phyloP scores from a whole-genome alignment of 2,113 vertebrate genomes.

The Labeo catla region DNA sequence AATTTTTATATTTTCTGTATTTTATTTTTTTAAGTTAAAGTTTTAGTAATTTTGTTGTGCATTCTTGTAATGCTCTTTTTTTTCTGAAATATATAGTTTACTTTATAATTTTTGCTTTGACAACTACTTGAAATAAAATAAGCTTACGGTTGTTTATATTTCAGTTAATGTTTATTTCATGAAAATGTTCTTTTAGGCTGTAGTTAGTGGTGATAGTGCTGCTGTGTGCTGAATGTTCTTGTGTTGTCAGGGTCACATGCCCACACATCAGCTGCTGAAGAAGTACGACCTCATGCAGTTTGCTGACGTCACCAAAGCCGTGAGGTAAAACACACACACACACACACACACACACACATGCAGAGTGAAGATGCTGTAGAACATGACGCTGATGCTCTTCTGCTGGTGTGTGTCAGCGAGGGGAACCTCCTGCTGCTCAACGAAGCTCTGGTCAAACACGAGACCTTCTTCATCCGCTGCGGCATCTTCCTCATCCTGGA shows the following conservation, averaged over 20 bases:
- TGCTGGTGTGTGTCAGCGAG: constrained; percentile 75
- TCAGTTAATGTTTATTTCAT: too few relatives aligned
- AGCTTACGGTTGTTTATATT: too few relatives aligned
- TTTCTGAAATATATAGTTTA: too few relatives aligned
- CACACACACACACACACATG: too few relatives aligned
- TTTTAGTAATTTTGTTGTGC: too few relatives aligned
- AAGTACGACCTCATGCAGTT: constrained; percentile 98
- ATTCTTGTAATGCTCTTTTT: too few relatives aligned
- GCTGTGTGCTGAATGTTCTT: not conserved
- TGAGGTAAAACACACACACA: constrained; percentile 76
- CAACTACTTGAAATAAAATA: too few relatives aligned
- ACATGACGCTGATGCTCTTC: not conserved
- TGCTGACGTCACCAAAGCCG: constrained; percentile 90
- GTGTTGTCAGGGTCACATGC: constrained; percentile 91
- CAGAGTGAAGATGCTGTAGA: not conserved
- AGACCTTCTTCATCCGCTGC: constrained; percentile 97
- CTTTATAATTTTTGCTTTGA: too few relatives aligned
- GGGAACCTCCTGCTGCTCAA: constrained; percentile 93
- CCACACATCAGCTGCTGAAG: constrained; percentile 86
- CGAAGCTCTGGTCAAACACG: constrained; percentile 89
- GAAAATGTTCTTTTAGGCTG: not conserved
- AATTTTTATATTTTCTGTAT: too few relatives aligned
- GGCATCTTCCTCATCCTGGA: constrained; percentile 98
- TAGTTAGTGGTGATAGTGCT: not conserved
- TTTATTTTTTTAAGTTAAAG: too few relatives aligned